A percentile compares a stretch with the other conserved stretches of the same genome.
These are phyloP conservation scores for Anguilla rostrata DNA, from an alignment of 2,113 vertebrate species.

Conservation along the genomic window DNA sequence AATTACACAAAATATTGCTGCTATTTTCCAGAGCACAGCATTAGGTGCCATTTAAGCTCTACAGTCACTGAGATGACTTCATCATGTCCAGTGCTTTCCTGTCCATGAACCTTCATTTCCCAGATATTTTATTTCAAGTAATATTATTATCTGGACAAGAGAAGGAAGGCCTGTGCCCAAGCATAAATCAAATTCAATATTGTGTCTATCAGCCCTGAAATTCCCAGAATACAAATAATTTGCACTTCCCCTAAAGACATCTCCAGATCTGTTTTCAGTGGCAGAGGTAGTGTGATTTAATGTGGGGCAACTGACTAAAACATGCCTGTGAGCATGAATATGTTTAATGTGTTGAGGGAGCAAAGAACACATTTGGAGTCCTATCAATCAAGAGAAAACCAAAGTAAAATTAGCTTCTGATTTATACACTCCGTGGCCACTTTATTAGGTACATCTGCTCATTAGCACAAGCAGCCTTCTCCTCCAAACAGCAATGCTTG, in stretches of 20 bases:
- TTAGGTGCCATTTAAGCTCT: not conserved
- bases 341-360: constrained; percentile 2
- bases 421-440: no score
- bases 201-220: constrained; percentile 6
- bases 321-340: not conserved
- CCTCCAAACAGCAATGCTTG: no score
- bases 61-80: not conserved
- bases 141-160: constrained; percentile 19
- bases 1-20: not conserved
- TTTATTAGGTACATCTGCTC: no score
- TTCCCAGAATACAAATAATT: constrained; percentile 9
- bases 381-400: constrained; percentile 3
- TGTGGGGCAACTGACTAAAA: not conserved
- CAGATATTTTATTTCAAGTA: not conserved
- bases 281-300: constrained; percentile 19
- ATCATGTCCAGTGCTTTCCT: not conserved
- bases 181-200: constrained; percentile 10
- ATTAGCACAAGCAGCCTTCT: no score
- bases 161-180: not conserved
- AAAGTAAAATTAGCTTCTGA: not conserved
- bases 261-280: not conserved
- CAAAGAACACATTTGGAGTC: constrained; percentile 3
- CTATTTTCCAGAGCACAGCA: not conserved
- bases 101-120: not conserved
- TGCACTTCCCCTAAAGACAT: not conserved